Base-by-base conservation (phyloP, 2,888 invertebrate species). In the Ophion ellenae region DNA sequence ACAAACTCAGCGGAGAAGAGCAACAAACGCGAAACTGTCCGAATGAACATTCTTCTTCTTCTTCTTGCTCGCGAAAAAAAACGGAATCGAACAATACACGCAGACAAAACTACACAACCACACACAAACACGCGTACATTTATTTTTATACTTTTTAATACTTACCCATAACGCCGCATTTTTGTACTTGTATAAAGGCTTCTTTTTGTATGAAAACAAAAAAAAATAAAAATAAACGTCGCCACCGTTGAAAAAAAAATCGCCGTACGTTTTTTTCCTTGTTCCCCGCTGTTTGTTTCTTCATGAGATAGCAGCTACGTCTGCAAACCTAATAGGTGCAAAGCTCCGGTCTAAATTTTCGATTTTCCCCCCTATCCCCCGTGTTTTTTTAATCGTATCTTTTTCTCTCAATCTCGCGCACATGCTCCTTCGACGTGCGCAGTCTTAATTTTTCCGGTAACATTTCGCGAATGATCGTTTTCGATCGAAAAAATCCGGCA, bases 111-210 rank as follows among this genome's bases (percentile, higher is more conserved):
- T 61, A 83, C 85, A 78, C 83, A 74, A 59, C 84, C 84, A 89
- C 87, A 87, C 87, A 78, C 84, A 90, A 88, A 92, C 89, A 89
- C 81, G 84, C 88, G 89, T 69, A 83, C 69, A 80, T 87, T 87
- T 92, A 92, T 93, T 93, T 93, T 92, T 92, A 88, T 92, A 91
- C 91, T 88, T 91, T 89, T 87, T 75, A 87, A 82, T 88, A 90
- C 89, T 77, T 84, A 81, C 81, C 87, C 86, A 91, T 92, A 93
- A 92, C 90, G 91, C 92, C 93, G 93, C 91, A 86, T 93, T 93
- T 93, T 94, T 94, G 87, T 93, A 94, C 92, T 93, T 94, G 93
- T 94, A 94, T 94, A 94, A 94, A 94, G 93, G 94, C 94, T 94
- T 81, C 61, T 94, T 93, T 53, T 93, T 93, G 91, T 93, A 92